phyloP scores from a whole-genome alignment of 2,113 vertebrate genomes.

The Oreotrochilus melanogaster region DNA sequence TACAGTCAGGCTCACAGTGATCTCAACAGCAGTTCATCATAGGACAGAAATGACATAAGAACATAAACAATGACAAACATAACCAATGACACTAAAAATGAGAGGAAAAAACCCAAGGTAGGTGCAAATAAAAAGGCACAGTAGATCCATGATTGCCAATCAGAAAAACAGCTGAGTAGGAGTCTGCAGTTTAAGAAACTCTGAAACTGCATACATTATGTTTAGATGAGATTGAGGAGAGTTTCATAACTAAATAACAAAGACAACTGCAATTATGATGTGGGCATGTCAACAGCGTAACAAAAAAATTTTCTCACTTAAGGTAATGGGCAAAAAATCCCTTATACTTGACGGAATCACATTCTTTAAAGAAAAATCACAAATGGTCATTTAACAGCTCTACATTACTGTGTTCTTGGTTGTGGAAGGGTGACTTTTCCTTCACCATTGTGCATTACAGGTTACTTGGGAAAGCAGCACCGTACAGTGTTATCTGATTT shows the following conservation, averaged over 20 bases:
- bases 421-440: neutral
- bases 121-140: constrained; percentile 38
- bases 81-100: constrained; percentile 25
- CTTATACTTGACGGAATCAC: neutral
- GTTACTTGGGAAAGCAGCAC: neutral
- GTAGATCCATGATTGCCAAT: constrained; percentile 34
- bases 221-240: constrained; percentile 51
- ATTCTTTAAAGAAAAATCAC: neutral
- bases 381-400: neutral
- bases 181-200: constrained; percentile 63
- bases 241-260: constrained; percentile 58
- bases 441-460: neutral
- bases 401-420: neutral
- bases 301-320: neutral
- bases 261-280: constrained; percentile 39
- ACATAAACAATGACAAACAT: constrained; percentile 35
- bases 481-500: neutral
- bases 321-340: neutral
- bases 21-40: constrained; percentile 7
- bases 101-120: neutral
- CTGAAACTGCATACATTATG: constrained; percentile 69
- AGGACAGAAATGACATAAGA: constrained; percentile 11
- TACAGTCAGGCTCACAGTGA: neutral
- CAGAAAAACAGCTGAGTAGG: constrained; percentile 65
- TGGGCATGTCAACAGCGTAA: constrained; percentile 15